A percentile compares a stretch with the other conserved stretches of the same genome.
These are phyloP conservation scores for Caenorhabditis macrosperma DNA, from an alignment of 2,888 invertebrate species.

Conservation along the genomic window DNA sequence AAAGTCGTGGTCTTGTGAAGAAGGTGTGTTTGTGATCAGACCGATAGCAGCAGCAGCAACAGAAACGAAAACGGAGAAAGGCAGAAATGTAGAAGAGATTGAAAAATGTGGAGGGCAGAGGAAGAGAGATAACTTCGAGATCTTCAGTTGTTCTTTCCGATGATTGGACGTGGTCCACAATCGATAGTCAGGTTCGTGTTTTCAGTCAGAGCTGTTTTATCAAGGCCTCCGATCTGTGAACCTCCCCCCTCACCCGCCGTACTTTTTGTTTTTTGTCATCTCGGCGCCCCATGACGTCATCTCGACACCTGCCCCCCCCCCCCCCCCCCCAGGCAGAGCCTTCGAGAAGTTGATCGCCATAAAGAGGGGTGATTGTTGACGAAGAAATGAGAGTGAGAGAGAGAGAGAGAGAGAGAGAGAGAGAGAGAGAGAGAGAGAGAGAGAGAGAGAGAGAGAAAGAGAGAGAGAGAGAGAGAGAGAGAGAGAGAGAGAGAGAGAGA, in stretches of 20 bases:
- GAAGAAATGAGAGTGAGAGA: background rate
- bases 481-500: too few relatives aligned
- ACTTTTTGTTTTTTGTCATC: conserved; percentile 26
- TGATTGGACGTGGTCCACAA: background rate
- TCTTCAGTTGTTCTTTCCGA: background rate
- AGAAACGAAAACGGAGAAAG: too few relatives aligned
- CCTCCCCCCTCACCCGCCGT: background rate
- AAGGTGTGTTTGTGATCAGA: conserved; percentile 34
- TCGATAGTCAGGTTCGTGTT: background rate
- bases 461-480: too few relatives aligned
- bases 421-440: too few relatives aligned
- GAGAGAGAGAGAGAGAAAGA: too few relatives aligned
- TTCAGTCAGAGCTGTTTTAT: background rate
- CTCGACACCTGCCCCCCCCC: background rate
- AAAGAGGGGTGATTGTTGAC: background rate
- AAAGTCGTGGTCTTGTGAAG: conserved; percentile 42
- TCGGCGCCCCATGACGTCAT: conserved; percentile 13
- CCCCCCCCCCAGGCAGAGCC: background rate
- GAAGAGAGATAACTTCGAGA: conserved; percentile 6
- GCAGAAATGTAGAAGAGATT: background rate
- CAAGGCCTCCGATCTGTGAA: background rate
- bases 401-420: too few relatives aligned
- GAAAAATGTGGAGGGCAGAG: conserved; percentile 1
- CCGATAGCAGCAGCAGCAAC: background rate
- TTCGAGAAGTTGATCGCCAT: background rate